Evolutionary conservation across 2,797 vertebrate genomes (phyloP).

Genomic region (Mormyrops boulengeri): DNA sequence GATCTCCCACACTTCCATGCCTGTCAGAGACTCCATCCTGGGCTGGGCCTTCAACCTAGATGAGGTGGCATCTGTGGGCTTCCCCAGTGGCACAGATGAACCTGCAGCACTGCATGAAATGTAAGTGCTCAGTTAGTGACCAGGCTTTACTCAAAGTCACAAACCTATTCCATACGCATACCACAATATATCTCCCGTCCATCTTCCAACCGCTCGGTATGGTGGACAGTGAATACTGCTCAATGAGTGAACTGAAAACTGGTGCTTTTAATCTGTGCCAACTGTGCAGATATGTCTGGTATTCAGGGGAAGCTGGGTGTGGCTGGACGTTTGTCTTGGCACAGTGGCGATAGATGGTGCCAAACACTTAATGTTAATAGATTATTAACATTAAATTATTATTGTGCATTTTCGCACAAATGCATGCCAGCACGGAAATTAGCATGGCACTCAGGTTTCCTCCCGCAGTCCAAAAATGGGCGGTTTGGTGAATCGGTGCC

Average conservation of each 20-base stretch:
- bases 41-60: not conserved
- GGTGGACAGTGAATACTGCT: not conserved
- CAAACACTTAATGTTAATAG: not conserved
- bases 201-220: not conserved
- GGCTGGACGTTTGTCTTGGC: not conserved
- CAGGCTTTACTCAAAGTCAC: not conserved
- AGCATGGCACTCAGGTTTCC: not conserved
- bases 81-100: conserved; percentile 20
- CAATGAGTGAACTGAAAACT: not conserved
- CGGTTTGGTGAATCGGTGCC: not conserved
- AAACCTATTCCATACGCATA: not conserved
- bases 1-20: conserved; percentile 48
- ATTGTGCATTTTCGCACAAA: not conserved
- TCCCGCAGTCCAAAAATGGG: not conserved
- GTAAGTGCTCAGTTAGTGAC: not conserved
- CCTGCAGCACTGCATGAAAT: conserved; percentile 32
- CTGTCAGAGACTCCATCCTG: conserved; percentile 39
- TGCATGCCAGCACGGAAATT: not conserved
- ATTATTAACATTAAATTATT: not conserved
- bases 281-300: not conserved
- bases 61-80: conserved; percentile 16
- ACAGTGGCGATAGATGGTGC: not conserved
- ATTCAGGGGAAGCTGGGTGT: not conserved
- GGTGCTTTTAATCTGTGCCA: not conserved
- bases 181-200: not conserved